A percentile compares a stretch with the other conserved stretches of the same genome.
Evolutionary conservation across 1,140 invertebrate species (phyloP).

Genomic region (Platyura marginata): DNA sequence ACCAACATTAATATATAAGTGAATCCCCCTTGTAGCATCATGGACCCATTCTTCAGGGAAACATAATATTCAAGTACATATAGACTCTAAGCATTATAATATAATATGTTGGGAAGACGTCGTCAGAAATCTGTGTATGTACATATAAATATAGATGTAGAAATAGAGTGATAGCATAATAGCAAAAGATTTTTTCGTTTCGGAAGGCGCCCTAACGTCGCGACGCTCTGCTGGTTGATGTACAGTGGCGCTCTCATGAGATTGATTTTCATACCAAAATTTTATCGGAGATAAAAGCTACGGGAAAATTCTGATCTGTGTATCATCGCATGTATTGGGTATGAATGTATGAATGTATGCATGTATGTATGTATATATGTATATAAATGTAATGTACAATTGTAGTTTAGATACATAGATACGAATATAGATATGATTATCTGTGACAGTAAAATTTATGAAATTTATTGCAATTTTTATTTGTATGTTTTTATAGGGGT

Average conservation of each 20-base stretch:
- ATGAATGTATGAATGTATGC: not conserved
- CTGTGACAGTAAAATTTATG: not conserved
- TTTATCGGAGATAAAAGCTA: not conserved
- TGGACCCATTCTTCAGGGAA: not conserved
- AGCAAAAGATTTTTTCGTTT: not conserved
- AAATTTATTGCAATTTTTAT: not conserved
- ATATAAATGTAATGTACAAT: not conserved
- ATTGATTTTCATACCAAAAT: not conserved
- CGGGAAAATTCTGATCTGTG: not conserved
- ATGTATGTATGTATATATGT: not conserved
- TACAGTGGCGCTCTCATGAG: not conserved
- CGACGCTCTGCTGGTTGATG: not conserved
- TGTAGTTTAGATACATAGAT: no score
- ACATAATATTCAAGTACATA: not conserved
- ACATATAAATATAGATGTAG: not conserved
- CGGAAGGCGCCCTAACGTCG: not conserved
- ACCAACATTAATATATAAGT: no score
- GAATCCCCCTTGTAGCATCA: no score
- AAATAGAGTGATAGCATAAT: no score
- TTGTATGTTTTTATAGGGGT: not conserved
- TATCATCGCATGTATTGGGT: not conserved
- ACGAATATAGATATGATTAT: no score
- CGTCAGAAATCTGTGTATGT: not conserved
- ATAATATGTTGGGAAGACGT: not conserved
- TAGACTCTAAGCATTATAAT: not conserved